A percentile compares a stretch with the other conserved stretches of the same genome.
Conservation (phyloP, 2,888 invertebrate genomes). For the Marronus borbonicus region DNA sequence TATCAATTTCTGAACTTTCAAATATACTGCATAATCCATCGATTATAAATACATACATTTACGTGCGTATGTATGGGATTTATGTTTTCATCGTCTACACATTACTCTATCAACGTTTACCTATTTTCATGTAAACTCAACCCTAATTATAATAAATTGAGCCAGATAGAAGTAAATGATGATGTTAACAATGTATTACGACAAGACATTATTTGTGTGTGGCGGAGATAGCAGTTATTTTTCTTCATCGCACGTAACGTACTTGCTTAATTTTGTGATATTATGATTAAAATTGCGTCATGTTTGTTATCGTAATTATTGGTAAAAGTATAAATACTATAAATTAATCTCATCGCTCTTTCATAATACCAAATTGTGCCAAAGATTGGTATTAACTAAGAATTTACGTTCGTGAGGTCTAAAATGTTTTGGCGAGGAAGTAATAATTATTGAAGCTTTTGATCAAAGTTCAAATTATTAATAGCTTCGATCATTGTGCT, state of each 20-base stretch:
- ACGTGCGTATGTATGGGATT: neutral
- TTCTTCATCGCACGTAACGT: slow-evolving; percentile 15
- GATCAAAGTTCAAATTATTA: neutral
- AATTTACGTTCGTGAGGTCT: neutral
- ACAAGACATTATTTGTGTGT: slow-evolving; percentile 10
- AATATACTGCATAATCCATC: slow-evolving; percentile 31
- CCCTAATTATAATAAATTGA: slow-evolving; percentile 16
- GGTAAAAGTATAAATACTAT: slow-evolving; percentile 6
- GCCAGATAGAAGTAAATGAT: slow-evolving; percentile 8
- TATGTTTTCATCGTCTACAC: neutral
- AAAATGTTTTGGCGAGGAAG: slow-evolving; percentile 1
- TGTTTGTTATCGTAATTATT: slow-evolving; percentile 16
- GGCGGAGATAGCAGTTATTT: neutral
- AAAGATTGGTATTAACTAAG: neutral
- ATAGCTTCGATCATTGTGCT: neutral
- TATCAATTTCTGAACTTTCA: slow-evolving; percentile 38
- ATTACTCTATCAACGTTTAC: slow-evolving; percentile 3
- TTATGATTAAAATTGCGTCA: slow-evolving; percentile 5
- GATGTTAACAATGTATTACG: slow-evolving; percentile 26
- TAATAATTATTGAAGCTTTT: neutral
- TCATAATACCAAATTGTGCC: neutral
- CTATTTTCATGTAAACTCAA: slow-evolving; percentile 6
- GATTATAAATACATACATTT: slow-evolving; percentile 7
- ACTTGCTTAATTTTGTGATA: slow-evolving; percentile 8
- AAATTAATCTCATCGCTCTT: slow-evolving; percentile 2